Conservation (phyloP, 2,797 vertebrate species). For the Sebastes melanostomus region DNA sequence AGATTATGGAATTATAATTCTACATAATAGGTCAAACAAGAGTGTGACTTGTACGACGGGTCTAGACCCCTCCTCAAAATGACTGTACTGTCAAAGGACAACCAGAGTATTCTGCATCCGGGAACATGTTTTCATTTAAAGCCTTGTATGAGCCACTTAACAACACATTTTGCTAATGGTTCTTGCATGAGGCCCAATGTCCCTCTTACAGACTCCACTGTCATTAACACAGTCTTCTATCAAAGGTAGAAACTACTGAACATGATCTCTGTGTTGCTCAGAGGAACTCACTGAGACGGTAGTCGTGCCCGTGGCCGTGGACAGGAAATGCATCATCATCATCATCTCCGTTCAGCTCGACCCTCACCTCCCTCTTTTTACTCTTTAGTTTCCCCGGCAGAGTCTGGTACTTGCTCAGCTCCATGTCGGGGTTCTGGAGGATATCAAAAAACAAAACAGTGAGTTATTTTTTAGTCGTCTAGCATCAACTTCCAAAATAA, state of each 20-base stretch:
- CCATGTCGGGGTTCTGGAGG: slow-evolving; percentile 80
- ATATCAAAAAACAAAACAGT: neutral
- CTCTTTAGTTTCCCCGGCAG: slow-evolving; percentile 89
- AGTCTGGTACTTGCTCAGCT: slow-evolving; percentile 90
- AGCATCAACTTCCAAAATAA: neutral
- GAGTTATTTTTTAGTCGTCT: neutral
- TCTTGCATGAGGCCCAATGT: neutral
- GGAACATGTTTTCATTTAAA: too few species aligned
- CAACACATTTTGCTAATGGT: neutral
- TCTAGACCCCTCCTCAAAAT: neutral
- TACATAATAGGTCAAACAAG: neutral
- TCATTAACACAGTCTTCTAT: neutral
- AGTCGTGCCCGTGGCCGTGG: slow-evolving; percentile 56
- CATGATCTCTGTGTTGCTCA: neutral
- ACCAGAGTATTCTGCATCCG: too few species aligned
- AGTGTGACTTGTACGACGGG: neutral
- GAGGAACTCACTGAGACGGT: slow-evolving; percentile 85
- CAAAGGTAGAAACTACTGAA: neutral
- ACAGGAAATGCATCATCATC: slow-evolving; percentile 53
- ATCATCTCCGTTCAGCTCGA: slow-evolving; percentile 79
- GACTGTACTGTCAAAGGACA: neutral
- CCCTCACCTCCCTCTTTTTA: slow-evolving; percentile 68
- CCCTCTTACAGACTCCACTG: neutral
- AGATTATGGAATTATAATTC: neutral
- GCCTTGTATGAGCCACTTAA: too few species aligned